A percentile compares a stretch with the other conserved stretches of the same genome.
Evolutionary conservation across 1,140 invertebrate genomes (phyloP).

Genomic region (Octopus bimaculoides): DNA sequence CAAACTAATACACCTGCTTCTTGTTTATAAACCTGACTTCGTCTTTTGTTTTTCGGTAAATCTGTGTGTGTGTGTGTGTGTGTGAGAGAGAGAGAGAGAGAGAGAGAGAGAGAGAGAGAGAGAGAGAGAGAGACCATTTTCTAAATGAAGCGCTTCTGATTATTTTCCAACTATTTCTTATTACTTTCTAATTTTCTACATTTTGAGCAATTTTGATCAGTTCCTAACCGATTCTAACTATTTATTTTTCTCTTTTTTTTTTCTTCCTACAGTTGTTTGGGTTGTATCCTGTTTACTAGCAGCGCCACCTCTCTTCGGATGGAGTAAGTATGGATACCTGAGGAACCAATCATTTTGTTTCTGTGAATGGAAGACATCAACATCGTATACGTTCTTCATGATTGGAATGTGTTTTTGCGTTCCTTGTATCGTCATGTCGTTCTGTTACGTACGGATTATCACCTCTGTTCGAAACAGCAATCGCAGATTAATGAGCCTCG

Average conservation of each 20-base stretch:
- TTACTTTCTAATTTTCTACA: too few relatives aligned
- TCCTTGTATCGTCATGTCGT: conserved; percentile 38
- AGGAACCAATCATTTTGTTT: conserved; percentile 37
- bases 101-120: too few relatives aligned
- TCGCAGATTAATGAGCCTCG: background rate
- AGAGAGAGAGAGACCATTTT: too few relatives aligned
- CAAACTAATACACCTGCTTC: too few relatives aligned
- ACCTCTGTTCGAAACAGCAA: conserved; percentile 26
- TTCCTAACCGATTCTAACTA: background rate
- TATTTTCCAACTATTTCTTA: too few relatives aligned
- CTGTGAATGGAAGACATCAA: conserved; percentile 36
- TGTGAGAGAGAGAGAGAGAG: too few relatives aligned
- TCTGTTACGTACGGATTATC: conserved; percentile 32
- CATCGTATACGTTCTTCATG: conserved; percentile 43
- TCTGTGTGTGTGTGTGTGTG: too few relatives aligned
- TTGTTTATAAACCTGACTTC: too few relatives aligned
- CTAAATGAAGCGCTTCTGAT: too few relatives aligned
- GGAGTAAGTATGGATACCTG: conserved; percentile 29
- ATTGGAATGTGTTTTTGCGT: conserved; percentile 39
- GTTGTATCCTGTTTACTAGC: conserved; percentile 24
- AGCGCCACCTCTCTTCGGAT: conserved; percentile 27
- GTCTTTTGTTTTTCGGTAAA: too few relatives aligned
- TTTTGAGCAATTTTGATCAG: too few relatives aligned
- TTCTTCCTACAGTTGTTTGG: conserved; percentile 30
- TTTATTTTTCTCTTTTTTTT: conserved; percentile 23